Base-by-base conservation (phyloP, 1,140 invertebrate species). In the Hypothenemus hampei region DNA sequence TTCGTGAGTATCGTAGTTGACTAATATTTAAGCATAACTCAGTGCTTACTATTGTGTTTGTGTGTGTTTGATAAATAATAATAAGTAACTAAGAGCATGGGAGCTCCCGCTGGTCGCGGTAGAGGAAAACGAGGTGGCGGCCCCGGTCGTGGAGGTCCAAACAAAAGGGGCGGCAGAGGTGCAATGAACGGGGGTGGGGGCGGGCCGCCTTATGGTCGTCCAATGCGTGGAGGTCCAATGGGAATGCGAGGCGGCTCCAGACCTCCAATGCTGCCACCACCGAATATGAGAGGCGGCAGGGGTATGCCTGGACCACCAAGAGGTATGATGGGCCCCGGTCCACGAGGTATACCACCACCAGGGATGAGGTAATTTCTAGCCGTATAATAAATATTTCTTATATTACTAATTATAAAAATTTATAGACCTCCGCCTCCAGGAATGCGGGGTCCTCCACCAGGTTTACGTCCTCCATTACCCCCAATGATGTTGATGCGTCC, bases 381-480 rank as follows among this genome's bases (percentile, higher is more conserved):
- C n/a, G n/a, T n/a, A n/a, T n/a, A n/a, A n/a, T n/a, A n/a, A n/a
- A n/a, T n/a, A n/a, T n/a, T n/a, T n/a, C n/a, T n/a, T n/a, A n/a
- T 29, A 29, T 29, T 29, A 29, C n/a, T 29, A 0, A 6, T 29
- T 29, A 29, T 29, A 29, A 6, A 29, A 7, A 29, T 29, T 29
- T 29, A 65, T 50, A 55, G 54, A 18, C 59, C 61, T 33, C 59
- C 57, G 15, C 50, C 43, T 23, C 62, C 63, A 41, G 56, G 59
- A 36, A 59, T 60, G 46, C 44, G 56, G 21, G 56, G 56, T n/a
- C 67, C 65, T 26, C 64, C 60, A 11, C 59, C 61, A 13, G 64
- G 64, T 5, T 65, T 66, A 61, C 51, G 65, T 1, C 64, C 63
- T 13, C 62, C 62, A 56, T 62, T 69, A 59, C 62, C 63, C 43